A percentile compares a stretch with the other conserved stretches of the same genome.
These are phyloP conservation scores for Nebria ingens DNA, from an alignment of 1,140 invertebrate species.

Conservation along the genomic window DNA sequence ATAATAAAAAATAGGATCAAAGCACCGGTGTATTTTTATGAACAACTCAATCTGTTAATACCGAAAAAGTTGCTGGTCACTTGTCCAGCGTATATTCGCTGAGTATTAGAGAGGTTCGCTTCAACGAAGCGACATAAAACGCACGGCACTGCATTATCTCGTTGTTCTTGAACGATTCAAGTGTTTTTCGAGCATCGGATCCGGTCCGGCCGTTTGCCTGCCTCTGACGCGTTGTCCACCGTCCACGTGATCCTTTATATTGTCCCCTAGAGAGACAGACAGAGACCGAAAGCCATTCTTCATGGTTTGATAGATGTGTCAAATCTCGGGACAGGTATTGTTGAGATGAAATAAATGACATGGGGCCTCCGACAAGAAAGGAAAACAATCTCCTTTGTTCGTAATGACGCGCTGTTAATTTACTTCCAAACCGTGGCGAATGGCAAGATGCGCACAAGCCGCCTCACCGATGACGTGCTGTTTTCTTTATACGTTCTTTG, in stretches of 20 bases:
- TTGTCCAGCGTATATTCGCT: too few species aligned
- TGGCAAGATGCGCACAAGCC: constrained; percentile 4
- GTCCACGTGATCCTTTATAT: constrained; percentile 6
- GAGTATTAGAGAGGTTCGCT: too few species aligned
- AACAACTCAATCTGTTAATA: too few species aligned
- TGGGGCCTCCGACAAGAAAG: constrained; percentile 39
- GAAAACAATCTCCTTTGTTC: constrained; percentile 45
- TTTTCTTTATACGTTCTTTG: constrained; percentile 5
- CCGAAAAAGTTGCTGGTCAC: too few species aligned
- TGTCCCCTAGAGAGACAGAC: background rate
- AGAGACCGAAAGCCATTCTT: constrained; percentile 23
- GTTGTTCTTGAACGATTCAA: too few species aligned
- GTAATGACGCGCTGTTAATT: constrained; percentile 24
- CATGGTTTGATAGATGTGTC: constrained; percentile 45
- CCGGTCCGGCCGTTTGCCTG: too few species aligned
- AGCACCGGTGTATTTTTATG: too few species aligned
- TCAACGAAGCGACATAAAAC: too few species aligned
- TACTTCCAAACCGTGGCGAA: constrained; percentile 18
- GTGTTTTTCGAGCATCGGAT: too few species aligned
- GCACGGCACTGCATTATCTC: too few species aligned
- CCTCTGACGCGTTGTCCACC: constrained; percentile 7
- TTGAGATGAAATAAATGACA: constrained; percentile 42
- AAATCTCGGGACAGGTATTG: constrained; percentile 42
- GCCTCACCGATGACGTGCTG: constrained; percentile 10
- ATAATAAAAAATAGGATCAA: too few species aligned